A percentile compares a stretch with the other conserved stretches of the same genome.
Evolutionary conservation across 30 jellyfish, hydroid and myxozoan genomes (phyloP).

Genomic region (Pseudorhiza aurosa): DNA sequence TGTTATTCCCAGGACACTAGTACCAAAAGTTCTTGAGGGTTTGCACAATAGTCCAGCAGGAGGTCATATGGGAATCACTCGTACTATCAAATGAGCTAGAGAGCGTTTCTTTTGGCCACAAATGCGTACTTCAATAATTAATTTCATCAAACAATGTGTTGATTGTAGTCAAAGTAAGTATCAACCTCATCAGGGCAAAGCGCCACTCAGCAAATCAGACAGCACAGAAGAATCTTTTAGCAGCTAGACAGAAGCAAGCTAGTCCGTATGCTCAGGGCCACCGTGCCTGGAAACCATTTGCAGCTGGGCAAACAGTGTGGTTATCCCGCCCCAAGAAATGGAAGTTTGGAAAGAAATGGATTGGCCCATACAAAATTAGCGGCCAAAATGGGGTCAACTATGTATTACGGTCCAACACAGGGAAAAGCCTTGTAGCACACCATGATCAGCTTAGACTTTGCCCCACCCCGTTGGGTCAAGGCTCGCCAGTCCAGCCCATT

Average conservation of each 20-base stretch:
- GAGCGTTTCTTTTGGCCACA: constrained; percentile 56
- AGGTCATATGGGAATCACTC: constrained; percentile 54
- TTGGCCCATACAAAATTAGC: constrained; percentile 52
- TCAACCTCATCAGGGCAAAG: constrained; percentile 22
- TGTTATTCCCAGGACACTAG: constrained; percentile 30
- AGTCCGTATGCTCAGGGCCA: constrained; percentile 19
- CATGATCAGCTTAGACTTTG: constrained; percentile 47
- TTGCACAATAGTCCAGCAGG: constrained; percentile 57
- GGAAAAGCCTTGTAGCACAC: constrained; percentile 47
- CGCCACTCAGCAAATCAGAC: constrained; percentile 30
- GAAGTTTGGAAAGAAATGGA: constrained; percentile 44
- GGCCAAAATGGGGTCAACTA: constrained; percentile 46
- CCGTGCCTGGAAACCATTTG: constrained; percentile 41
- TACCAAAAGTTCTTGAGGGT: constrained; percentile 44
- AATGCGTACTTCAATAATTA: constrained; percentile 39
- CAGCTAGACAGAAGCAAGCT: constrained; percentile 1
- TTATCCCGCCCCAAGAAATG: constrained; percentile 58
- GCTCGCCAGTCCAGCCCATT: constrained; percentile 34
- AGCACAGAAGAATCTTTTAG: constrained; percentile 39
- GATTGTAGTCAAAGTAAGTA: constrained; percentile 47
- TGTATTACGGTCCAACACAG: constrained; percentile 31
- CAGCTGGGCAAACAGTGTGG: constrained; percentile 51
- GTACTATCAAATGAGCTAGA: constrained; percentile 38
- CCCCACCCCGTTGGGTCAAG: constrained; percentile 31
- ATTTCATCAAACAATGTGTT: constrained; percentile 21